Percentiles rank a stretch among this genome's conserved stretches.
These are phyloP conservation scores for Heliconius himera DNA, from an alignment of 1,140 invertebrate species.

Conservation along the genomic window DNA sequence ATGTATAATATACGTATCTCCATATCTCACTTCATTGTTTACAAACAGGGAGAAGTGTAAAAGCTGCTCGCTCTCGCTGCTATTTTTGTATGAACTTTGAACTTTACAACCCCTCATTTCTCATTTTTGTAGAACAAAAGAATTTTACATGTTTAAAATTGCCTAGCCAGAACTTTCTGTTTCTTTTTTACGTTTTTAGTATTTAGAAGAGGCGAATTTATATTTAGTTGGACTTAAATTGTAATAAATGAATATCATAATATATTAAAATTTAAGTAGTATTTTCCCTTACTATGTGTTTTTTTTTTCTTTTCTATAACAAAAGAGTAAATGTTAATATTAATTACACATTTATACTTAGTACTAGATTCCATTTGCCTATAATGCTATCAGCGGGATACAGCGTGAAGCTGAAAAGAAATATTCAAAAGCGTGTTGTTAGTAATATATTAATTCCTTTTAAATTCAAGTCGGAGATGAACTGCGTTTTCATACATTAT, in stretches of 20 bases:
- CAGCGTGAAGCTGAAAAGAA: too few relatives aligned
- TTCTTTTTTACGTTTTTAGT: not conserved
- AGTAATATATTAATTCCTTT: not conserved
- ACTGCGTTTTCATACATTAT: not conserved
- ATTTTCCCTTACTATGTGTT: too few relatives aligned
- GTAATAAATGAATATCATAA: too few relatives aligned
- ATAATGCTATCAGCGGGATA: too few relatives aligned
- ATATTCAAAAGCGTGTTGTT: too few relatives aligned
- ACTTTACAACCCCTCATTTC: not conserved
- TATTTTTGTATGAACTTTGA: conserved; percentile 14
- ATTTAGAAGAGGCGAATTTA: not conserved
- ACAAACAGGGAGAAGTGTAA: not conserved
- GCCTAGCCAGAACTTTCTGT: not conserved
- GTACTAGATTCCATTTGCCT: too few relatives aligned
- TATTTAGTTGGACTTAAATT: not conserved
- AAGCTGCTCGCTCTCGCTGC: not conserved
- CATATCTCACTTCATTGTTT: not conserved
- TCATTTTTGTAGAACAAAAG: not conserved
- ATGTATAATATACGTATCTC: not conserved
- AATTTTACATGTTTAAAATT: not conserved
- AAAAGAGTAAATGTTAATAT: not conserved
- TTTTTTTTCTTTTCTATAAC: not conserved
- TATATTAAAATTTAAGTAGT: too few relatives aligned
- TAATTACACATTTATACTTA: not conserved
- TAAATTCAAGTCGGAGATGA: not conserved